Evolutionary conservation across 2,113 vertebrate genomes (phyloP), one percentile per base, ranked within the genome.

Genomic region (Pandion haliaetus): DNA sequence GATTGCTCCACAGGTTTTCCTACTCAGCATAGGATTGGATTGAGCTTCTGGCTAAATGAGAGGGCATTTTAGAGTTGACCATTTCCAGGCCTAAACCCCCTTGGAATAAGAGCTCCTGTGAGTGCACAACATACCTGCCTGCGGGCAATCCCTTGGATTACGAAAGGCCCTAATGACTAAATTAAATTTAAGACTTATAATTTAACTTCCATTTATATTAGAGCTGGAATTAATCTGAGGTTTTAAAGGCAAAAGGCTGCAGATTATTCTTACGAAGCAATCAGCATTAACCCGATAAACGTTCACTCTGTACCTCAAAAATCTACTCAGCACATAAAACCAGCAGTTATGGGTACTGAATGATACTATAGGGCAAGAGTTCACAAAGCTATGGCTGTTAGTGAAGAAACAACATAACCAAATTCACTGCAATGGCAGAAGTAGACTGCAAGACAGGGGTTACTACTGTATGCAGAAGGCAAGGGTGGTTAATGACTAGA

Each of bases 161-260:
- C 29, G 2, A 72, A 90, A 88, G 72, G 71, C 61, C 32, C 88
- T 94, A 97, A 97, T 94, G 95, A 95, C 88, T 82, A 96, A 96
- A 97, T 96, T 96, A 88, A 96, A 93, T 96, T 96, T 93, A 92
- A 95, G 93, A 76, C 83, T 97, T 97, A 93, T 93, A 95, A 74
- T 92, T 93, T 95, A 96, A 86, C 84, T 87, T 85, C 87, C 95
- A 91, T 93, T 93, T 95, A 94, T 82, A 71, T 92, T 96, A 96
- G 54, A 89, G 66, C 87, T 93, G 66, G 92, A 95, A 95, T 95
- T 97, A 97, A 94, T 95, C 77, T 86, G 63, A 90, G 86, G 63
- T 97, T 97, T 96, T 93, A 97, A 92, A 92, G 84, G 90, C 87
- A 97, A 97, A 96, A 95, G 82, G 77, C 65, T 87, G 59, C n/a